Percentiles rank a stretch among this genome's conserved stretches.
phyloP scores from a whole-genome alignment of 2,113 vertebrate species.

The Lampris incognitus region DNA sequence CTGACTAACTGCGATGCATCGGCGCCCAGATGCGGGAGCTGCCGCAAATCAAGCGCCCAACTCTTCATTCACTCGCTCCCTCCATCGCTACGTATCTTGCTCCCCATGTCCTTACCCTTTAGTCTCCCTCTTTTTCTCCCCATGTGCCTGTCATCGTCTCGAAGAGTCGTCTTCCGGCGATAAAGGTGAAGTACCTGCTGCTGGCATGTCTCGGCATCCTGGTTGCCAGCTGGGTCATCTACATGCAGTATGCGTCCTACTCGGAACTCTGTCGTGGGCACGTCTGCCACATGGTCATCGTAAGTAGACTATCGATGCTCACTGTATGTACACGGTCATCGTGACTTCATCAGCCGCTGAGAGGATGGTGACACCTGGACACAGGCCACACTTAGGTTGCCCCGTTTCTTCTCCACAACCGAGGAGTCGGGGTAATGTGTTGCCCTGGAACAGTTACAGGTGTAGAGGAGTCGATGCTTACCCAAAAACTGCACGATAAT shows the following conservation, averaged over 20 bases:
- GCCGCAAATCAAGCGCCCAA: neutral
- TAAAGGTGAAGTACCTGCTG: slow-evolving; percentile 94
- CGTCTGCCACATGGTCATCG: slow-evolving; percentile 91
- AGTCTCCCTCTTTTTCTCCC: neutral
- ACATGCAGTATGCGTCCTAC: slow-evolving; percentile 94
- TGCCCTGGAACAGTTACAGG: too few relatives aligned
- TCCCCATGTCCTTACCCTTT: neutral
- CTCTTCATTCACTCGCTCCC: neutral
- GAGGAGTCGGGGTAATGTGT: too few relatives aligned
- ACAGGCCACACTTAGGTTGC: neutral
- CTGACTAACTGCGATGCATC: neutral
- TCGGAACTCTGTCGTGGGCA: slow-evolving; percentile 93
- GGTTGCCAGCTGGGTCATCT: slow-evolving; percentile 93
- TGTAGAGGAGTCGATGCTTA: too few relatives aligned
- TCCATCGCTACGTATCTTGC: neutral
- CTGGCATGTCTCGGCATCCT: slow-evolving; percentile 93
- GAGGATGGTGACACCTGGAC: neutral
- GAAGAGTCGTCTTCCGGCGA: slow-evolving; percentile 90
- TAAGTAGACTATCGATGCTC: slow-evolving; percentile 80
- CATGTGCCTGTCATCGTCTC: neutral
- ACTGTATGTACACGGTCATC: neutral
- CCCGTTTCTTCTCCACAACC: too few relatives aligned
- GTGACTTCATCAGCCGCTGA: neutral
- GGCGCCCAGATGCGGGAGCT: neutral
- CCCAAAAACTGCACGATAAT: too few relatives aligned